Evolutionary conservation across 2,888 invertebrate genomes (phyloP).

Genomic region (Brassicogethes aeneus): DNA sequence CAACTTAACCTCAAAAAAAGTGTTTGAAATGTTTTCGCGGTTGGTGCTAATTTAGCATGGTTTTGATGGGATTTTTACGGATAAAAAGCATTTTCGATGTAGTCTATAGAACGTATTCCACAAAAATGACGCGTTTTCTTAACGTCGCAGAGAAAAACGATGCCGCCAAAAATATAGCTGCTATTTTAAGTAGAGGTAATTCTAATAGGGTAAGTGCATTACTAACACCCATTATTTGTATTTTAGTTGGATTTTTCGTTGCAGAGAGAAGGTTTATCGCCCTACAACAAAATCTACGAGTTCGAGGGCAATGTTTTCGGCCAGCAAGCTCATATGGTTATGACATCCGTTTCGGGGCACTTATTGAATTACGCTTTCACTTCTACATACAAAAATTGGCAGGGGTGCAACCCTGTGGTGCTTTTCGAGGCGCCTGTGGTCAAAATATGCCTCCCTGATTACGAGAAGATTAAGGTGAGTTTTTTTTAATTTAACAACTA

Average conservation of each 20-base stretch:
- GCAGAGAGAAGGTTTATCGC: constrained; percentile 81
- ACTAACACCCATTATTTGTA: too few relatives aligned
- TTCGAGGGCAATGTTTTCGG: constrained; percentile 73
- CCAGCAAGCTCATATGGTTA: constrained; percentile 73
- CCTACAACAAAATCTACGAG: constrained; percentile 93
- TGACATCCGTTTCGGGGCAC: constrained; percentile 99
- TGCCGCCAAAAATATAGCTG: constrained; percentile 93
- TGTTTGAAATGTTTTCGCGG: too few relatives aligned
- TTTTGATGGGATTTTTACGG: background rate
- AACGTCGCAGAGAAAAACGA: constrained; percentile 99
- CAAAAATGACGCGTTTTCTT: constrained; percentile 61
- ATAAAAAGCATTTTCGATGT: background rate
- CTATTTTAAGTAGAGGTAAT: constrained; percentile 68
- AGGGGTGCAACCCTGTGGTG: constrained; percentile 65
- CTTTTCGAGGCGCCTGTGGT: constrained; percentile 84
- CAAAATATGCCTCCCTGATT: constrained; percentile 64
- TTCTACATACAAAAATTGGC: constrained; percentile 69
- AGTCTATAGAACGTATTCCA: background rate
- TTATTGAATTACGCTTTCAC: constrained; percentile 74
- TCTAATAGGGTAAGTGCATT: constrained; percentile 53
- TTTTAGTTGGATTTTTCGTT: too few relatives aligned
- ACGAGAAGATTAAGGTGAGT: constrained; percentile 74
- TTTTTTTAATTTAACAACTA: constrained; percentile 9
- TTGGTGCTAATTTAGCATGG: too few relatives aligned
- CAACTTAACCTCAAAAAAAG: too few relatives aligned